Evolutionary conservation across 92 coral and sea anemone genomes (phyloP).

Genomic region (Nematostella vectensis): DNA sequence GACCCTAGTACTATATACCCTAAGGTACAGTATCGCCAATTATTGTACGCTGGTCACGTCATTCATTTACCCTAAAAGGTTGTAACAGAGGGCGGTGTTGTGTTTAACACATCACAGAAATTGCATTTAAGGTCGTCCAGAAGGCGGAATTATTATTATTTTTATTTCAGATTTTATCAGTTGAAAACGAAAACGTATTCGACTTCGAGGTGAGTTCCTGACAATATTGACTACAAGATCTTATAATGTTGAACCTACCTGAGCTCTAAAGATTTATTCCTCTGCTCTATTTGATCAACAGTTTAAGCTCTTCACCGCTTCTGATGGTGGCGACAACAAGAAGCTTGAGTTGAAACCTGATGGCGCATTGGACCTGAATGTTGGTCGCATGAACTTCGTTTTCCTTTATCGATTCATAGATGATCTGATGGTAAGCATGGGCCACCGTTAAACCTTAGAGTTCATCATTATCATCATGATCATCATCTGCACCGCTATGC

Average conservation of each 20-base stretch:
- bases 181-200: conserved; percentile 84
- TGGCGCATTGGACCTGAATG: conserved; percentile 55
- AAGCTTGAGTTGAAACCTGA: conserved; percentile 42
- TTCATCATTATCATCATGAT: background rate
- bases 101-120: too few relatives aligned
- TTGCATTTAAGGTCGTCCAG: too few relatives aligned
- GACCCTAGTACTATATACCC: conserved; percentile 62
- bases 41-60: background rate
- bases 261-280: too few relatives aligned
- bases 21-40: conserved; percentile 31
- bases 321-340: conserved; percentile 1
- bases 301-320: conserved; percentile 33
- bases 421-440: conserved; percentile 53
- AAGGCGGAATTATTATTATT: too few relatives aligned
- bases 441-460: background rate
- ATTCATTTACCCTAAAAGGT: too few relatives aligned
- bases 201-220: conserved; percentile 94
- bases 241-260: too few relatives aligned
- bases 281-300: too few relatives aligned
- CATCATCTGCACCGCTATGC: too few relatives aligned
- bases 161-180: conserved; percentile 63
- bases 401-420: conserved; percentile 60
- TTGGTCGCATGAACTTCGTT: conserved; percentile 63
- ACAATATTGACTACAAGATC: too few relatives aligned
- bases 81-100: too few relatives aligned